Evolutionary conservation across 2,113 vertebrate species (phyloP).

Genomic region (Larimichthys polyactis): DNA sequence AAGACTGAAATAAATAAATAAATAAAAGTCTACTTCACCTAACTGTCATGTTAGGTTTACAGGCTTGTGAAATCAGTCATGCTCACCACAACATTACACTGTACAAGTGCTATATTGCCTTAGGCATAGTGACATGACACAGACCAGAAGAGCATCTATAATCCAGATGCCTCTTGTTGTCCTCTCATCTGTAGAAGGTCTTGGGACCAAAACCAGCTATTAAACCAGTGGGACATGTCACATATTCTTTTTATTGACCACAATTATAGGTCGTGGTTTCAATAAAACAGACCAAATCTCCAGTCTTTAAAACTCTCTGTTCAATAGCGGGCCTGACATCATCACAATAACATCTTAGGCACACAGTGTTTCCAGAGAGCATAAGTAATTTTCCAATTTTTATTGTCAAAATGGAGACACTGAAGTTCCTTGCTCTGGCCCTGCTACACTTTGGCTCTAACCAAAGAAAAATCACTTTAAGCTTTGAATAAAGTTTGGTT

Average conservation of each 20-base stretch:
- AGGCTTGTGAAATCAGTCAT: conserved; percentile 31
- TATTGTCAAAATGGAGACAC: conserved; percentile 18
- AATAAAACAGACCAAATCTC: conserved; percentile 29
- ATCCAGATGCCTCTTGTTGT: neutral
- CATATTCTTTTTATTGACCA: conserved; percentile 33
- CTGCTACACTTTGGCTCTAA: neutral
- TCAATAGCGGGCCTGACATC: conserved; percentile 35
- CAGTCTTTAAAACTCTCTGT: conserved; percentile 17
- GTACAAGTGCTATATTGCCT: neutral
- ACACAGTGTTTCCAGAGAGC: conserved; percentile 31
- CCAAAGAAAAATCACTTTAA: neutral
- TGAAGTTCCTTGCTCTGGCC: neutral
- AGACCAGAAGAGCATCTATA: neutral
- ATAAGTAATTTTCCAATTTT: conserved; percentile 14
- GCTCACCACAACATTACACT: neutral
- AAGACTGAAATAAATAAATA: neutral
- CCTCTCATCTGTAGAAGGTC: conserved; percentile 20
- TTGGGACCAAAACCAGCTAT: conserved; percentile 38
- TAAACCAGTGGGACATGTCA: conserved; percentile 36
- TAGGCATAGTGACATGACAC: neutral
- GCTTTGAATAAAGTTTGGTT: neutral
- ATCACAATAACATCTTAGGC: conserved; percentile 34
- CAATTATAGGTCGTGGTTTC: conserved; percentile 52
- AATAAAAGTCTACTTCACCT: neutral
- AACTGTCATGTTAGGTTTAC: neutral